phyloP scores from a whole-genome alignment of 2,113 vertebrate genomes.

The Phyllostomus discolor region DNA sequence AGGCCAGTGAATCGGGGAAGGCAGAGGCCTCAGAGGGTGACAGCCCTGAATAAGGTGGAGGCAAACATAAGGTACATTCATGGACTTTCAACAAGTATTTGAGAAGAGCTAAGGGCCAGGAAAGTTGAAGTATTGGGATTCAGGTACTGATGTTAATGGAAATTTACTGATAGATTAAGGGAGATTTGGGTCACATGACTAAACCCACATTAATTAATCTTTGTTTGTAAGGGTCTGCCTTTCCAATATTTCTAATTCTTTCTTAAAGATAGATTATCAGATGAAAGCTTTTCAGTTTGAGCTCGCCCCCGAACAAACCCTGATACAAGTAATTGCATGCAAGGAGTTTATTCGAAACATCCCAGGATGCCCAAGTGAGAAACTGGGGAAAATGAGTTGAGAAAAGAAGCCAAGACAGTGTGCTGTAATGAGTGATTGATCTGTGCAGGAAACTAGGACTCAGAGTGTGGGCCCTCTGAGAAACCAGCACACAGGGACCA shows the following conservation, averaged over 20 bases:
- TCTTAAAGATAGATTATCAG: neutral
- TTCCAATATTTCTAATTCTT: neutral
- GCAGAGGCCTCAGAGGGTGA: neutral
- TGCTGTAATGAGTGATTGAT: neutral
- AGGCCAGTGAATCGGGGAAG: neutral
- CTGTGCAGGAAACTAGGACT: neutral
- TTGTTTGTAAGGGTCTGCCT: neutral
- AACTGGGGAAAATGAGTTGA: neutral
- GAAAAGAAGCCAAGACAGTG: neutral
- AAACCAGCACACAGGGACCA: neutral
- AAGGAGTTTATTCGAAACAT: neutral
- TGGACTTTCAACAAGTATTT: neutral
- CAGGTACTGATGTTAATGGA: neutral
- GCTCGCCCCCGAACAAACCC: neutral
- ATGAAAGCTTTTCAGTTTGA: neutral
- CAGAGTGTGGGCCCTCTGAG: neutral
- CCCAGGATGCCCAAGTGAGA: neutral
- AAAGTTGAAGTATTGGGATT: neutral
- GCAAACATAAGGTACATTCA: neutral
- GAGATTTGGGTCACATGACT: neutral
- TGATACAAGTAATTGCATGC: neutral
- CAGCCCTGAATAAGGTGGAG: neutral
- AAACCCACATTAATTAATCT: neutral
- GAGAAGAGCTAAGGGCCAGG: neutral
- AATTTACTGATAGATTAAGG: neutral